Conservation (phyloP, 2,888 invertebrate species). For the Nomada ruficornis region DNA sequence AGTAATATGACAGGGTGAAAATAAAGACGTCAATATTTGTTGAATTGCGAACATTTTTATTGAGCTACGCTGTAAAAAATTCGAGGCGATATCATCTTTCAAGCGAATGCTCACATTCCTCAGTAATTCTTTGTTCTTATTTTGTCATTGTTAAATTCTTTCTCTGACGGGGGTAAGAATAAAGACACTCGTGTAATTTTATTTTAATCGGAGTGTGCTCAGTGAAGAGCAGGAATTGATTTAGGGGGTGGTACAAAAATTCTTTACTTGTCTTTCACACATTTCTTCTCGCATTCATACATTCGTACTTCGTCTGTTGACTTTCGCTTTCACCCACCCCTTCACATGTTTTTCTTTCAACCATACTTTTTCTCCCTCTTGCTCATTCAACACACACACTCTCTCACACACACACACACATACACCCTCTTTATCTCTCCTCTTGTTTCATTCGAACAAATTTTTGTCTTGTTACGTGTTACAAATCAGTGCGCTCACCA, state of each 20-base stretch:
- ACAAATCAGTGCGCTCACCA: constrained; percentile 82
- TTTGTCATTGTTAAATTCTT: constrained; percentile 5
- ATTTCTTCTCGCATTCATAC: constrained; percentile 18
- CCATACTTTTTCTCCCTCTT: not conserved
- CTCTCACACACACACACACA: not conserved
- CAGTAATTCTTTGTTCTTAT: not conserved
- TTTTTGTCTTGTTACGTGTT: constrained; percentile 67
- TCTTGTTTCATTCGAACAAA: constrained; percentile 42
- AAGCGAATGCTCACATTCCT: constrained; percentile 32
- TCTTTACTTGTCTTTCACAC: constrained; percentile 14
- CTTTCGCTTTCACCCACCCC: constrained; percentile 28
- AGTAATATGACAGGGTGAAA: no score
- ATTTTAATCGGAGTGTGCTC: constrained; percentile 45
- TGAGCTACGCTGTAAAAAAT: constrained; percentile 56
- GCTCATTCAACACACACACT: not conserved
- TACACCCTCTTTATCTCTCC: not conserved
- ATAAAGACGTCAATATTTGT: not conserved
- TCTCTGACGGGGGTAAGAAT: constrained; percentile 20
- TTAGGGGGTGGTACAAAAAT: constrained; percentile 61
- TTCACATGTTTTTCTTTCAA: not conserved
- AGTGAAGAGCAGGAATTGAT: constrained; percentile 61
- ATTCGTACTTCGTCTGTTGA: not conserved
- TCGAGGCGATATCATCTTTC: constrained; percentile 38
- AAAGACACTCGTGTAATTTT: constrained; percentile 45
- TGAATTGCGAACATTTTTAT: constrained; percentile 51